Conservation (phyloP, 2,888 invertebrate species). For the Xanthia icteritia region DNA sequence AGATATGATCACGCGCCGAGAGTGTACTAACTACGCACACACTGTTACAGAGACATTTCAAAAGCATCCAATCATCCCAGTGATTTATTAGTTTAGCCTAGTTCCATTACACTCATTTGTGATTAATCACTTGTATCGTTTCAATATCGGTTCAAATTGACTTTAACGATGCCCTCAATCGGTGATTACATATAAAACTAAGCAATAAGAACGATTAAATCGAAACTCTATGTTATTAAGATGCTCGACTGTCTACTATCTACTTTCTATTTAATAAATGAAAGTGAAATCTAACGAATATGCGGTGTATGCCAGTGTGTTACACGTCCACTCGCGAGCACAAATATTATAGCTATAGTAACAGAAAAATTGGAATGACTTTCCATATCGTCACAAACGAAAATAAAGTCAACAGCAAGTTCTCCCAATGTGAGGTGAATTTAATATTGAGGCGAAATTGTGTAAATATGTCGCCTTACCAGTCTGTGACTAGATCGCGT, state of each 20-base stretch:
- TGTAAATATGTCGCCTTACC: constrained; percentile 54
- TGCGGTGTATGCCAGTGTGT: background rate
- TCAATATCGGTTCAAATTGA: constrained; percentile 49
- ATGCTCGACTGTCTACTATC: constrained; percentile 28
- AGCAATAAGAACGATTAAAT: constrained; percentile 42
- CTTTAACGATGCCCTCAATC: constrained; percentile 45
- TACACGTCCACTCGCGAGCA: background rate
- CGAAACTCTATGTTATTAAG: constrained; percentile 27
- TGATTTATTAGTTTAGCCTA: constrained; percentile 65
- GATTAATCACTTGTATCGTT: constrained; percentile 60
- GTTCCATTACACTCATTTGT: constrained; percentile 57
- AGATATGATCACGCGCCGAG: constrained; percentile 74
- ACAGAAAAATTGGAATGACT: background rate
- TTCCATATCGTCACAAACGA: background rate
- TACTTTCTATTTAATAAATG: constrained; percentile 59
- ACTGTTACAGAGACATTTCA: constrained; percentile 57
- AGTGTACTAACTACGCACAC: constrained; percentile 61
- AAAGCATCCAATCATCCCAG: constrained; percentile 54
- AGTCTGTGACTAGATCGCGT: constrained; percentile 64
- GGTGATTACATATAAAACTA: constrained; percentile 32
- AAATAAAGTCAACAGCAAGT: constrained; percentile 14
- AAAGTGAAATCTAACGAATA: constrained; percentile 55
- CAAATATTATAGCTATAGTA: background rate
- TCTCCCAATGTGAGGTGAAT: constrained; percentile 28
- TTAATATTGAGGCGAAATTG: constrained; percentile 52